Evolutionary conservation across 2,797 vertebrate genomes (phyloP).

Genomic region (Tragopan temminckii): DNA sequence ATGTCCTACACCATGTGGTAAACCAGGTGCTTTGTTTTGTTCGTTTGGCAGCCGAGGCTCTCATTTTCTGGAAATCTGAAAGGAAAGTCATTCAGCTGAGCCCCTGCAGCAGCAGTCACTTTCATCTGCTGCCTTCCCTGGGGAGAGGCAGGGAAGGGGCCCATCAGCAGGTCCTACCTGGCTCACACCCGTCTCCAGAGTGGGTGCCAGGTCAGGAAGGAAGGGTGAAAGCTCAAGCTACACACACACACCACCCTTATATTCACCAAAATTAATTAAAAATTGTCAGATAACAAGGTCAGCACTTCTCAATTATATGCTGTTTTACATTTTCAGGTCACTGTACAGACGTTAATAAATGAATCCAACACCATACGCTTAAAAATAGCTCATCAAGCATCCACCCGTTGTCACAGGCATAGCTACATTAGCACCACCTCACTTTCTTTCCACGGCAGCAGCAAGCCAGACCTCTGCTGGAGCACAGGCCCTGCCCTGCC

Average conservation of each 20-base stretch:
- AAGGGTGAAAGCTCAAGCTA: background rate
- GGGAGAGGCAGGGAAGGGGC: fast-evolving
- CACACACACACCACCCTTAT: fast-evolving
- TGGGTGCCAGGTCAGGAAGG: background rate
- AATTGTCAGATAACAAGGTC: background rate
- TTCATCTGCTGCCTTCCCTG: background rate
- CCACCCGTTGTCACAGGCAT: background rate
- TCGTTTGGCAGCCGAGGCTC: constrained; percentile 68
- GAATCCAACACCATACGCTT: background rate
- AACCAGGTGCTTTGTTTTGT: constrained; percentile 73
- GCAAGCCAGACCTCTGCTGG: background rate
- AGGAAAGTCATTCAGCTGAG: constrained; percentile 38
- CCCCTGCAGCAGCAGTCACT: constrained; percentile 3
- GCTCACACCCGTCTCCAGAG: background rate
- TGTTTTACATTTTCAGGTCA: constrained; percentile 24
- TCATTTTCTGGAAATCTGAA: constrained; percentile 52
- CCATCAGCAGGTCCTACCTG: background rate
- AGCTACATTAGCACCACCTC: constrained; percentile 5
- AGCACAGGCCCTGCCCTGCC: background rate
- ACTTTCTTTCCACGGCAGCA: background rate
- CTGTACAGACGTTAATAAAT: constrained; percentile 1
- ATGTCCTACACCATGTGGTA: constrained; percentile 67
- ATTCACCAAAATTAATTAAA: constrained; percentile 6
- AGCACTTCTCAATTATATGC: background rate
- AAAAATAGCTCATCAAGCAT: constrained; percentile 29